These are phyloP conservation scores for Artemia sinica DNA, from an alignment of 2,888 invertebrate genomes.

Conservation along the genomic window DNA sequence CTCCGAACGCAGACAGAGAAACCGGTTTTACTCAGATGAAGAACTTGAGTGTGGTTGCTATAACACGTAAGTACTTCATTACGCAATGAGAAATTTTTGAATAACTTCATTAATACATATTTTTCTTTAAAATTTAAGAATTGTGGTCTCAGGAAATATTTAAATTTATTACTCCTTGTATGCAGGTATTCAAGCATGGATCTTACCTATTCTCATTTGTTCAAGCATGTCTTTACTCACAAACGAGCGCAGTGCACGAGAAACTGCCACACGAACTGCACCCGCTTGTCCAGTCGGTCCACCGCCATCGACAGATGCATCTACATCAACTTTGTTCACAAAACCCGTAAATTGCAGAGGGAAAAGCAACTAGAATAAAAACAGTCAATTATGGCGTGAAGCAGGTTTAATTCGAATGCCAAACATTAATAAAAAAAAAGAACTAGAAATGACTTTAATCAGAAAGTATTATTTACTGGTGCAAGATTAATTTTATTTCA, in stretches of 20 bases:
- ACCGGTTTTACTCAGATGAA: too few relatives aligned
- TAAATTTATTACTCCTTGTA: constrained; percentile 11
- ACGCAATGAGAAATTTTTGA: too few relatives aligned
- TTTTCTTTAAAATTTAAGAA: too few relatives aligned
- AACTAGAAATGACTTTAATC: too few relatives aligned
- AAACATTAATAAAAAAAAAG: too few relatives aligned
- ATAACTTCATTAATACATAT: too few relatives aligned
- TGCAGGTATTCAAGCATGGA: constrained; percentile 17
- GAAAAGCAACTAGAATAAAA: constrained; percentile 47
- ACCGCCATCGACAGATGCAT: constrained; percentile 51
- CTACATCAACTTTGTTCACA: constrained; percentile 61
- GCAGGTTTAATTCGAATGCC: too few relatives aligned
- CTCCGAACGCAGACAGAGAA: too few relatives aligned
- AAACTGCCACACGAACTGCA: constrained; percentile 67
- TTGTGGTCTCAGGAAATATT: constrained; percentile 11
- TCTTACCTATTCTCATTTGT: constrained; percentile 63
- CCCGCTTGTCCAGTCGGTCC: constrained; percentile 70
- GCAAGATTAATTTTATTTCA: too few relatives aligned
- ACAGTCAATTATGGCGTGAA: neutral
- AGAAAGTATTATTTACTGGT: too few relatives aligned
- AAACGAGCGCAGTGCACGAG: constrained; percentile 66
- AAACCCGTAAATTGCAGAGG: constrained; percentile 63
- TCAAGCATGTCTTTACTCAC: constrained; percentile 55
- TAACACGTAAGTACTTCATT: too few relatives aligned
- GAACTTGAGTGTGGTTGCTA: too few relatives aligned